Evolutionary conservation across 1,140 invertebrate species (phyloP), one percentile per base, ranked within the genome.

Genomic region (Cecropterus lyciades): DNA sequence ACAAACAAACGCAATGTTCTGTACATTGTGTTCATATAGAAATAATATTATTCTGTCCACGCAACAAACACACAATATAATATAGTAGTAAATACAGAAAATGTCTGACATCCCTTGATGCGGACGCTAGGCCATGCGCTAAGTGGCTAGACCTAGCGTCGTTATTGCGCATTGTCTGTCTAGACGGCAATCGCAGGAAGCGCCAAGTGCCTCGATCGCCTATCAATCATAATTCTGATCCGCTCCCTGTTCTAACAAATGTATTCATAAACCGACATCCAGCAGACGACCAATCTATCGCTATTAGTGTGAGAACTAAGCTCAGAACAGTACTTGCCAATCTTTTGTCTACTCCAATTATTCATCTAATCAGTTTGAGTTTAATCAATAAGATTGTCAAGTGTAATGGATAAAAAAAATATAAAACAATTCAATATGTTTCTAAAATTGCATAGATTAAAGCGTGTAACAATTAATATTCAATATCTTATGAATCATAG

Each of bases 101-200:
- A 33, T 33, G 30, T 33, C 30, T 33, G 3, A 48, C n/a, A 49
- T 49, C 20, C 46, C 9, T 49, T 16, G 17, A 49, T 27, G 1
- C 46, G 10, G 46, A 0, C 9, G 9, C 46, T n/a, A 27, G 45
- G 45, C 16, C 45, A 20, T 20, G 16, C 45, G 45, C 16, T 48
- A 48, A 48, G 27, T 33, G 51, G 37, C 53, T 56, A 57, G 55
- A 57, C 40, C 16, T 10, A 13, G 55, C 55, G 55, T 57, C 51
- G 51, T 55, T 55, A 55, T 49, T 49, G 15, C 46, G n/a, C 15
- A 37, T 37, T 30, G 24, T 33, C 24, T 45, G 55, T 57, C 55
- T 57, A 57, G 55, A 57, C 55, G 20, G 55, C 53, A 57, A 43
- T 24, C 53, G 37, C 53, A 56, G 55, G 55, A 57, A 57, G 55